Base-by-base conservation (phyloP, 1,140 invertebrate genomes). In the Leptestheria dahalacensis region DNA sequence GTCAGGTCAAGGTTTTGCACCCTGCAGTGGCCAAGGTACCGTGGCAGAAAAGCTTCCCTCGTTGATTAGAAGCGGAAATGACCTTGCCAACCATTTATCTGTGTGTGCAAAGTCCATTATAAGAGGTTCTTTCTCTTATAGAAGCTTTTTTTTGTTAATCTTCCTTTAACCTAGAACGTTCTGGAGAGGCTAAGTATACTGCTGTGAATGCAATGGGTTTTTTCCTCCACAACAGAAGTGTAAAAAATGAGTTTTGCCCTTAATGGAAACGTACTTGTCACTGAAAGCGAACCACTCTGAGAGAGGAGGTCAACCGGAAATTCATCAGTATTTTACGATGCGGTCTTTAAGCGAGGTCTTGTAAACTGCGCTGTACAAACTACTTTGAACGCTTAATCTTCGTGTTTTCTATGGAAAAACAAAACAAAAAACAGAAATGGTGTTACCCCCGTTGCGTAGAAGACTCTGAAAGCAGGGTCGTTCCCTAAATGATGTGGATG, bases 391-490 rank as follows among this genome's bases (percentile, higher is more conserved):
- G 18, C 23, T 52, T 21, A 12, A n/a, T 24, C 21, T 20, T 20
- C 15, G 15, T 24, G 15, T 20, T 23, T 21, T 26, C 26, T 4
- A 11, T 41, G 20, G 11, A 56, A 18, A 56, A 56, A 28, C 26
- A 28, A 49, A 18, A 52, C 15, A 52, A 52, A 15, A 21, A 2
- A 11, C 2, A 56, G 21, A 18, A 18, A 1, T 52, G 12, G 18
- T 48, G 15, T 60, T 60, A 61, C 59, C 20, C 59, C 59, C 3
- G 50, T 29, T 61, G 20, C 25, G 51, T 61, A 61, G 25, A 61
- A 61, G 28, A 61, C 59, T 56, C 50, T 25, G 29, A 56, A 61
- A 29, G 59, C 59, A 18, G 59, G 59, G 50, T 56, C 59, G 15
- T 56, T 53, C 18, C 51, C 23, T 26, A 24, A 25, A 20, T 58